phyloP scores from a whole-genome alignment of 2,888 invertebrate species.

The Polydrusus cervinus region DNA sequence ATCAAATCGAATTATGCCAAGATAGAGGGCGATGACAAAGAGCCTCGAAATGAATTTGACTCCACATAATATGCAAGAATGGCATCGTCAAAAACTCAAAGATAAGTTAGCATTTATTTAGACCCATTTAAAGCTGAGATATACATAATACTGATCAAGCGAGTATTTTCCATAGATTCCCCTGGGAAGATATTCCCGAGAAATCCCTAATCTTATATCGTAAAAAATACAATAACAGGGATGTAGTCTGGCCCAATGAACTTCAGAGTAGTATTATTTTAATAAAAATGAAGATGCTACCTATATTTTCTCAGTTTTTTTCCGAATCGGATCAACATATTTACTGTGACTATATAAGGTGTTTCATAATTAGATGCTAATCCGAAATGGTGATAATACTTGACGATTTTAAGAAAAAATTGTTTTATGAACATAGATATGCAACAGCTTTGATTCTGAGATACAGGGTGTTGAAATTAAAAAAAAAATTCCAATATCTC shows the following conservation, averaged over 20 bases:
- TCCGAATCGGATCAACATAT: too few species aligned
- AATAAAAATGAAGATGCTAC: conserved; percentile 1
- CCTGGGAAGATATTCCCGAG: conserved; percentile 59
- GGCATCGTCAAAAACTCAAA: conserved; percentile 55
- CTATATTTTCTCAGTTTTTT: neutral
- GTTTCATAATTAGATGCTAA: too few species aligned
- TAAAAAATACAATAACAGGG: conserved; percentile 67
- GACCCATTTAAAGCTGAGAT: conserved; percentile 66
- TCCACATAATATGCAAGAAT: conserved; percentile 49
- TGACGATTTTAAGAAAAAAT: too few species aligned
- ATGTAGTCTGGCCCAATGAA: conserved; percentile 1
- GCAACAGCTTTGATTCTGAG: too few species aligned
- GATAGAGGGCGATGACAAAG: conserved; percentile 53
- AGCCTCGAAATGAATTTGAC: conserved; percentile 54
- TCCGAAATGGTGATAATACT: too few species aligned
- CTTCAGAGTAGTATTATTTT: neutral
- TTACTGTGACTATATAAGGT: too few species aligned
- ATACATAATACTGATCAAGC: conserved; percentile 69
- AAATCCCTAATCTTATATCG: conserved; percentile 67
- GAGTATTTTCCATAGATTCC: conserved; percentile 64
- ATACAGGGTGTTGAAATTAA: too few species aligned
- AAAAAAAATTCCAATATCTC: too few species aligned
- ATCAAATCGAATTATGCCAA: conserved; percentile 11
- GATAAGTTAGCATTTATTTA: conserved; percentile 68
- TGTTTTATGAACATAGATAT: too few species aligned